A percentile compares a stretch with the other conserved stretches of the same genome.
phyloP scores from a whole-genome alignment of 23 tunicate genomes.

The Trididemnum miniatum region DNA sequence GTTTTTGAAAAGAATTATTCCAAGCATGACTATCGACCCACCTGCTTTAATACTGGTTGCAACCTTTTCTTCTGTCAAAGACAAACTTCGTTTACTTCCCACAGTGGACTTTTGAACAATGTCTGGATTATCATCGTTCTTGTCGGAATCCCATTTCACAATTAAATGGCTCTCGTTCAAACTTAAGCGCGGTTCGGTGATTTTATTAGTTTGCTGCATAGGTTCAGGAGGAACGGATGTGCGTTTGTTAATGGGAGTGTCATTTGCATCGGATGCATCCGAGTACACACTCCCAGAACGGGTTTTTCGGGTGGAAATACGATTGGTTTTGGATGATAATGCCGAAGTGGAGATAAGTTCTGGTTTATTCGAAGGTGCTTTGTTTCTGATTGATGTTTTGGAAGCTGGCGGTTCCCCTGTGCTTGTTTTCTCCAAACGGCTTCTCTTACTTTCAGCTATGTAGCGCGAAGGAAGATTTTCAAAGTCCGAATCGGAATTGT shows the following conservation, averaged over 20 bases:
- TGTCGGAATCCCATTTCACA: constrained; percentile 53
- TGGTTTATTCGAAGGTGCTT: neutral
- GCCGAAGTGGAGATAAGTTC: neutral
- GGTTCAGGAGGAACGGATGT: neutral
- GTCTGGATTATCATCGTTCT: constrained; percentile 9
- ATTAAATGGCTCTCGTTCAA: constrained; percentile 21
- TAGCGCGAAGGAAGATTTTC: constrained; percentile 8
- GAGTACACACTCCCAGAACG: neutral
- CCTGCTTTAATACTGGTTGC: neutral
- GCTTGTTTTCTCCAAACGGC: neutral
- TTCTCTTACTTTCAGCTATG: neutral
- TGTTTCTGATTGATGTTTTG: neutral
- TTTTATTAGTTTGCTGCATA: neutral
- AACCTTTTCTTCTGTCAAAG: neutral
- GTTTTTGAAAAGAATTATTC: no score
- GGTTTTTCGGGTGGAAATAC: neutral
- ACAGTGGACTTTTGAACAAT: constrained; percentile 24
- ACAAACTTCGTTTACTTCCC: neutral
- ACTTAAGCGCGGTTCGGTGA: neutral
- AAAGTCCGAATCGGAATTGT: constrained; percentile 32
- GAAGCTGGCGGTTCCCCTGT: constrained; percentile 18
- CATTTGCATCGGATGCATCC: neutral
- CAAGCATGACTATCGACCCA: no score
- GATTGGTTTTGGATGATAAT: neutral
- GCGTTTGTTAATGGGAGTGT: neutral